Base-by-base conservation (phyloP, 1,140 invertebrate species). In the Pogonomyrmex californicus region DNA sequence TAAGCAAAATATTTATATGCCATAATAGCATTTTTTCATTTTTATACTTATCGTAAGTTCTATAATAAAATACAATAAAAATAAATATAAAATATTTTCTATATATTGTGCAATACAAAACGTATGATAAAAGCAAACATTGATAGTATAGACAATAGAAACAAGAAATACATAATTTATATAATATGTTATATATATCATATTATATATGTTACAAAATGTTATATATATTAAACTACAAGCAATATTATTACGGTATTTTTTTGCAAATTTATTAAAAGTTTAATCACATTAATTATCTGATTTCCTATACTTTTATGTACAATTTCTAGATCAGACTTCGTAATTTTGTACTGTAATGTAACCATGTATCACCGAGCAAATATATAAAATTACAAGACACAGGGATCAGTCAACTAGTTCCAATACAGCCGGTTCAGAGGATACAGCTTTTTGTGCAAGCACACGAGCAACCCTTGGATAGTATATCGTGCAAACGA, bases 381-480 rank as follows among this genome's bases (percentile, higher is more conserved):
- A 66, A 47, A 65, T 17, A 7, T 78, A 60, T 23, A 79, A 79
- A 85, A 54, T 87, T 75, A 73, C 36, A 10, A 73, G 47, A 17
- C 65, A 56, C 10, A 86, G 30, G 79, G 60, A 60, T 85, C 73
- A 81, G 87, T 90, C 70, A 79, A 87, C 75, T 90, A 89, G 76
- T 71, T 85, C 44, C 62, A 68, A 85, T 90, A 14, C 38, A 90
- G 89, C 81, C 88, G 76, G 86, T 90, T 90, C 63, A 66, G 63
- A 60, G 62, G 62, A 85, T 76, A 7, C 88, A 90, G 76, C 70
- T 90, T 90, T 90, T 90, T 87, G 81, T 77, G 23, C 30, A 77
- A 76, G 41, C 62, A 86, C 49, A 87, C 68, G 23, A 66, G 4
- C 54, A n/a, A 17, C 60, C 70, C 78, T 76, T 65, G 44, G 58